Conservation (phyloP, 2,888 invertebrate genomes). For the Stictocephala bisonia region DNA sequence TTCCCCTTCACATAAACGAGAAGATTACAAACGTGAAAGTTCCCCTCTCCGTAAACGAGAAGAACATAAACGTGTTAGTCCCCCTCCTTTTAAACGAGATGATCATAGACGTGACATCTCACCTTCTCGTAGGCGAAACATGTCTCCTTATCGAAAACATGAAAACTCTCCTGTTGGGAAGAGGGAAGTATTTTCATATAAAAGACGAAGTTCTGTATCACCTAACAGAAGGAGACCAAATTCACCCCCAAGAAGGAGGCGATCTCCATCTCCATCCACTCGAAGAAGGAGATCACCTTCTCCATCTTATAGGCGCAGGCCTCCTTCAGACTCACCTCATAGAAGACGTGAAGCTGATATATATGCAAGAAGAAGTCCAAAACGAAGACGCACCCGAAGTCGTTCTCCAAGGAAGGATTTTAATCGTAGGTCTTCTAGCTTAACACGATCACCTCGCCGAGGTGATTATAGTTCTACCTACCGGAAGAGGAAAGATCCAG, state of each 20-base stretch:
- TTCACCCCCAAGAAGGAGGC: slow-evolving; percentile 2
- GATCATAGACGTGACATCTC: no score
- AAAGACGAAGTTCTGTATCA: slow-evolving; percentile 1
- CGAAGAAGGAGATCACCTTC: slow-evolving; percentile 20
- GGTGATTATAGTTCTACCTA: neutral
- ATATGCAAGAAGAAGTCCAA: slow-evolving; percentile 4
- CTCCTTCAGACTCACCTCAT: neutral
- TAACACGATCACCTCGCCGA: slow-evolving; percentile 17
- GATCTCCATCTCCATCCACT: neutral
- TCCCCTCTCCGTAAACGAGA: no score
- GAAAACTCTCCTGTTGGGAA: neutral
- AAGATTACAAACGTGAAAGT: no score
- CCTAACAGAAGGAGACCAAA: neutral
- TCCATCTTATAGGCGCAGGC: neutral
- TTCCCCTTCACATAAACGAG: neutral
- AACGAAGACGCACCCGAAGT: slow-evolving; percentile 29
- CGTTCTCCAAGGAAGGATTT: slow-evolving; percentile 6
- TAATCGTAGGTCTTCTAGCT: slow-evolving; percentile 10
- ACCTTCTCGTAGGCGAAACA: neutral
- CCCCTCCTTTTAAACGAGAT: no score
- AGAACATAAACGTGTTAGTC: no score
- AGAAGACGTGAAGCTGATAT: neutral
- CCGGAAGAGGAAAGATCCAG: no score
- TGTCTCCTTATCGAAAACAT: neutral
- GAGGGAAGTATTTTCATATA: neutral